These are phyloP conservation scores for Aviceda subcristata DNA, from an alignment of 2,113 vertebrate species.

Conservation along the genomic window DNA sequence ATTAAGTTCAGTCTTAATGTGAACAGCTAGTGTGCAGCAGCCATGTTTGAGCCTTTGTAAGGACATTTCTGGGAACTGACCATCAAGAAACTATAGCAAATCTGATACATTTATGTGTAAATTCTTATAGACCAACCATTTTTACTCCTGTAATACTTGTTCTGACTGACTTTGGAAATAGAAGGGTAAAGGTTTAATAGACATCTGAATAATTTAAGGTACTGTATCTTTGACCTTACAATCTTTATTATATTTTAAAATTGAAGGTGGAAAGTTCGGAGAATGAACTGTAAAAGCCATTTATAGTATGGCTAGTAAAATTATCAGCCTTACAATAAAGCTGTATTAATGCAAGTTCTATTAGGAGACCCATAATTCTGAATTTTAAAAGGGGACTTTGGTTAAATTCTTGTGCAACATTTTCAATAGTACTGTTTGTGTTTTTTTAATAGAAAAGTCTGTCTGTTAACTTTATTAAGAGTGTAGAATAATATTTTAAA, in stretches of 20 bases:
- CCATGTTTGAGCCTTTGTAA: background rate
- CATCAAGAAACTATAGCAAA: background rate
- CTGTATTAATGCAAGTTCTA: background rate
- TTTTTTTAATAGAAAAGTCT: background rate
- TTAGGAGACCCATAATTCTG: background rate
- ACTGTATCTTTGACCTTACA: background rate
- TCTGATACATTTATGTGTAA: background rate
- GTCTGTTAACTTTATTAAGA: background rate
- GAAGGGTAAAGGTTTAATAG: background rate
- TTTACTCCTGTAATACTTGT: background rate
- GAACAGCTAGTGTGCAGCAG: background rate
- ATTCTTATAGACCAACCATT: background rate
- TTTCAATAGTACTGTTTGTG: background rate
- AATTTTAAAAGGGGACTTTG: background rate
- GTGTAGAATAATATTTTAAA: background rate
- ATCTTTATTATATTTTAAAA: background rate
- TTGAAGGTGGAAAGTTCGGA: background rate
- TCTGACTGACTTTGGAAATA: background rate
- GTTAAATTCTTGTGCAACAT: background rate
- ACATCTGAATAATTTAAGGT: background rate
- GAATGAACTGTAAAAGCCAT: background rate
- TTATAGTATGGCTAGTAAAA: background rate
- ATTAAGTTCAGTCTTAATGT: background rate
- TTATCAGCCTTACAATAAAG: background rate
- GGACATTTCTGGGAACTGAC: background rate